Evolutionary conservation across 2,797 vertebrate species (phyloP).

Genomic region (Hippopotamyrus pictus): DNA sequence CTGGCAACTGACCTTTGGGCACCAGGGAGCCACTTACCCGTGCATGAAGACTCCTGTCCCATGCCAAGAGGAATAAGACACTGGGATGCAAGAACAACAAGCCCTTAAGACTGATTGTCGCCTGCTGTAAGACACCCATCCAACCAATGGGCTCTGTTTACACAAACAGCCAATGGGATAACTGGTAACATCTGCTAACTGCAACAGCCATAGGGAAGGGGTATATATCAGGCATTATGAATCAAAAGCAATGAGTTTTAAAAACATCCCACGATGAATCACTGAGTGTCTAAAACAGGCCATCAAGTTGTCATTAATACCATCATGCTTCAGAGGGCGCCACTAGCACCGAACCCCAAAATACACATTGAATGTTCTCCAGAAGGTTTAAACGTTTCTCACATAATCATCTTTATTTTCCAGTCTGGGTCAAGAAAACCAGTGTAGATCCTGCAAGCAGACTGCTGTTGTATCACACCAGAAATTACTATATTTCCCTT

Average conservation of each 20-base stretch:
- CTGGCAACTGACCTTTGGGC: not conserved
- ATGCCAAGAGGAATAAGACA: not conserved
- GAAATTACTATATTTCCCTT: conserved; percentile 48
- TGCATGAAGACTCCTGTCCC: not conserved
- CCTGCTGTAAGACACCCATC: not conserved
- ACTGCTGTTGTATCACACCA: conserved; percentile 50
- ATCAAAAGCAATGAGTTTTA: not conserved
- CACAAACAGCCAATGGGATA: not conserved
- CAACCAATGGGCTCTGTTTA: not conserved
- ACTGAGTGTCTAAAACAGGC: not conserved
- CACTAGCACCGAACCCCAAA: not conserved
- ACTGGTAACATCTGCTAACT: not conserved
- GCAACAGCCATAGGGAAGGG: not conserved
- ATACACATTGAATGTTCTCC: not conserved
- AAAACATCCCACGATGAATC: not conserved
- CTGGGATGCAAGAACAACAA: not conserved
- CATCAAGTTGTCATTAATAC: not conserved
- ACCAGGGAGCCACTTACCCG: not conserved
- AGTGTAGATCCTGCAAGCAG: conserved; percentile 45
- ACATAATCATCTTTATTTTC: conserved; percentile 67
- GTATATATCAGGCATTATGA: not conserved
- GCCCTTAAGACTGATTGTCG: not conserved
- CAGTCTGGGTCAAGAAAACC: conserved; percentile 58
- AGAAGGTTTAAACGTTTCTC: conserved; percentile 46
- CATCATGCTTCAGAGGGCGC: not conserved